A percentile compares a stretch with the other conserved stretches of the same genome.
Evolutionary conservation across 2,797 vertebrate species (phyloP).

Genomic region (Chaetophractus vellerosus): DNA sequence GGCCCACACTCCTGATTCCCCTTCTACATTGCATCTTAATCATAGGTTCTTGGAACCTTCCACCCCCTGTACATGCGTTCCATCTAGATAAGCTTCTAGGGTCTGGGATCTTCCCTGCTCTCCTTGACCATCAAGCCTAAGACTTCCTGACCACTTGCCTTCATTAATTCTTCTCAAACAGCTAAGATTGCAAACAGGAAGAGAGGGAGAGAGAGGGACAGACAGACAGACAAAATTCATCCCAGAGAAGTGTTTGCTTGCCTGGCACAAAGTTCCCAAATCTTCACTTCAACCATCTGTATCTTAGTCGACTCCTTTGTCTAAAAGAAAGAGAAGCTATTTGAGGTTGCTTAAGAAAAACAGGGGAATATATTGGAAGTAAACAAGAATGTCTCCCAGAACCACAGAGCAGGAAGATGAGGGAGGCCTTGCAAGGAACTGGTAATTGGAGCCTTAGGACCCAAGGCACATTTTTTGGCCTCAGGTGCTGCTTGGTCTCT

Average conservation of each 20-base stretch:
- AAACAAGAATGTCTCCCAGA: too few species aligned
- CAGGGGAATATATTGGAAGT: too few species aligned
- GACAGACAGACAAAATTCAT: background rate
- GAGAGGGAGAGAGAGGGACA: background rate
- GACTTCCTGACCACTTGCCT: too few species aligned
- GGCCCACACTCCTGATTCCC: background rate
- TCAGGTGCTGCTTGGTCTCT: too few species aligned
- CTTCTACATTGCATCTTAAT: background rate
- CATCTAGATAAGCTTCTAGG: background rate
- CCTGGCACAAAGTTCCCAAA: background rate
- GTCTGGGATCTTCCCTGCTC: background rate
- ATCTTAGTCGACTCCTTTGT: background rate
- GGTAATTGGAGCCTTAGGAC: too few species aligned
- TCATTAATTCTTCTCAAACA: conserved; percentile 5
- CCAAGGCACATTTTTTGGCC: too few species aligned
- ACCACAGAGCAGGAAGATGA: too few species aligned
- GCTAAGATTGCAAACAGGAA: background rate
- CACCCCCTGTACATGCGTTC: background rate
- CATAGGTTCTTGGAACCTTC: background rate
- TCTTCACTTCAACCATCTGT: background rate
- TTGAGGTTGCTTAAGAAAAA: too few species aligned
- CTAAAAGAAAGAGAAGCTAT: background rate
- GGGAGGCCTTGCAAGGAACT: too few species aligned
- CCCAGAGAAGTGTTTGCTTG: background rate
- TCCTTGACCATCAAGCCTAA: background rate